A percentile compares a stretch with the other conserved stretches of the same genome.
These are phyloP conservation scores for Isaurus tuberculatus DNA, from an alignment of 92 coral and sea anemone genomes.

Conservation along the genomic window DNA sequence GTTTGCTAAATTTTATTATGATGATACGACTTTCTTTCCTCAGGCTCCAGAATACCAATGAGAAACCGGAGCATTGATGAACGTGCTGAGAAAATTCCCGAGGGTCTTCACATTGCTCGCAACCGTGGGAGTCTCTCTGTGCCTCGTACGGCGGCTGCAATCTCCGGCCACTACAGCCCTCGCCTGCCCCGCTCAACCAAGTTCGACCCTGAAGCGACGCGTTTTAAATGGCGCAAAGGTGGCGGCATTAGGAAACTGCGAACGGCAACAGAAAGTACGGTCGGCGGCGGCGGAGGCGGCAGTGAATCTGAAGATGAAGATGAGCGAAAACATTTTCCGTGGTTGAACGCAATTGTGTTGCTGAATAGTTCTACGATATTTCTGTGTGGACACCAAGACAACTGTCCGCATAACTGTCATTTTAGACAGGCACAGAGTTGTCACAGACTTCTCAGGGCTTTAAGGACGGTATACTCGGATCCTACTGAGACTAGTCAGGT, in stretches of 20 bases:
- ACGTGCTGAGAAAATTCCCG: constrained; percentile 18
- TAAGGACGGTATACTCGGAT: constrained; percentile 81
- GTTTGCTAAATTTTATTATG: neutral
- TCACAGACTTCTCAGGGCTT: constrained; percentile 79
- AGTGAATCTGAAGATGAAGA: constrained; percentile 89
- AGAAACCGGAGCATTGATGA: constrained; percentile 32
- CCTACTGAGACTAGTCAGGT: constrained; percentile 47
- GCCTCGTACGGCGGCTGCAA: constrained; percentile 23
- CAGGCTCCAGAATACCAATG: constrained; percentile 32
- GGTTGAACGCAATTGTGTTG: constrained; percentile 88
- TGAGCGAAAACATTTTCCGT: constrained; percentile 79
- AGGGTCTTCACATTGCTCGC: constrained; percentile 32
- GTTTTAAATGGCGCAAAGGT: constrained; percentile 53
- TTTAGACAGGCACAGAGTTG: constrained; percentile 94
- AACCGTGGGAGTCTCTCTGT: constrained; percentile 40
- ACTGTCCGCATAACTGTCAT: constrained; percentile 84
- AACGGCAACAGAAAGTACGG: constrained; percentile 59
- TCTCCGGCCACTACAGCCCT: constrained; percentile 31
- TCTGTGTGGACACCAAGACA: constrained; percentile 88
- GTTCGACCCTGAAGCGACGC: neutral
- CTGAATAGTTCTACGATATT: constrained; percentile 90
- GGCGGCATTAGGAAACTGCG: constrained; percentile 62
- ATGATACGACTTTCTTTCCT: neutral
- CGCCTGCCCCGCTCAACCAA: constrained; percentile 41
- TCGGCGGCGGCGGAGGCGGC: constrained; percentile 54